phyloP scores from a whole-genome alignment of 2,888 invertebrate genomes.

The Drosophila tripunctata region DNA sequence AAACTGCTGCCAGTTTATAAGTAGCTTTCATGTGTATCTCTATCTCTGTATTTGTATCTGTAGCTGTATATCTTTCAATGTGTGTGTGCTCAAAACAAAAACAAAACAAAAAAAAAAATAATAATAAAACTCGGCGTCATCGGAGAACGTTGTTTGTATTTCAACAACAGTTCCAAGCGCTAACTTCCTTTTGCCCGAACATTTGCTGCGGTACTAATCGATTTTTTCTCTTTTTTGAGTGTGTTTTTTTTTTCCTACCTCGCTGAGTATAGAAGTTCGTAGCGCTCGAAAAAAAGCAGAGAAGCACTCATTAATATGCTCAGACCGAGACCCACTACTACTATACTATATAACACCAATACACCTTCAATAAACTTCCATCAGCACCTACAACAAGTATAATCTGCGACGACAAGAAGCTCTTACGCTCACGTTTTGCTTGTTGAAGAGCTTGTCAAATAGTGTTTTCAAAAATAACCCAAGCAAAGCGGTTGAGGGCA shows the following conservation, averaged over 20 bases:
- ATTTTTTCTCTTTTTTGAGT: conserved; percentile 54
- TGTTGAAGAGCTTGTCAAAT: conserved; percentile 57
- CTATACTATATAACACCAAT: no score
- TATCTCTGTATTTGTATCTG: conserved; percentile 1
- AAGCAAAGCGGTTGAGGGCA: background rate
- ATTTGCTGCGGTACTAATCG: conserved; percentile 65
- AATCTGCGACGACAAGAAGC: conserved; percentile 31
- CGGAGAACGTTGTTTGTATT: conserved; percentile 46
- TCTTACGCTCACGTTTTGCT: conserved; percentile 49
- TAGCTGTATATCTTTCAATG: conserved; percentile 14
- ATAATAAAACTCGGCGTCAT: conserved; percentile 52
- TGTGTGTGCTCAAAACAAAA: conserved; percentile 29
- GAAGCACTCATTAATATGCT: conserved; percentile 51
- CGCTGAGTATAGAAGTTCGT: conserved; percentile 15
- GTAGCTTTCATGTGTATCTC: conserved; percentile 51
- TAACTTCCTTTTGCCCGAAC: conserved; percentile 54
- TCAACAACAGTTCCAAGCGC: conserved; percentile 49
- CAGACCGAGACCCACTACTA: conserved; percentile 19
- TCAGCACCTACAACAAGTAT: conserved; percentile 1
- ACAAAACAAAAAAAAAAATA: no score
- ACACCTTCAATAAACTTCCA: background rate
- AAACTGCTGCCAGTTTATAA: conserved; percentile 62
- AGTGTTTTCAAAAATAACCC: conserved; percentile 39
- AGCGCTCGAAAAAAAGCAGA: conserved; percentile 2
- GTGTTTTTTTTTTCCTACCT: conserved; percentile 15